Conservation (phyloP, 1,140 invertebrate species). For the Aphis gossypii region DNA sequence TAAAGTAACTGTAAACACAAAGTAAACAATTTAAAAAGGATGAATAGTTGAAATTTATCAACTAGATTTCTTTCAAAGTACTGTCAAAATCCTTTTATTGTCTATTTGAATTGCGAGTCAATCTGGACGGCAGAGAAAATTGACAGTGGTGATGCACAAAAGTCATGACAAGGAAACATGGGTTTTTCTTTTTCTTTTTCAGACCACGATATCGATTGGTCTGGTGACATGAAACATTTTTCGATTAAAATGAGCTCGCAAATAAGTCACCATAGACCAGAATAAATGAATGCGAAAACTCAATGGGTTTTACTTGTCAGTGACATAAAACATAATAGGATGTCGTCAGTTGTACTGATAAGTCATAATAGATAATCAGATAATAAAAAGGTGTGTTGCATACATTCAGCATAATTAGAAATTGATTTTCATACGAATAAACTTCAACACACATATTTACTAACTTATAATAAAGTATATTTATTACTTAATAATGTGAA, state of each 20-base stretch:
- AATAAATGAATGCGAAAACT: not conserved
- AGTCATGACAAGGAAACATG: constrained; percentile 6
- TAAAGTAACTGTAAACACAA: not conserved
- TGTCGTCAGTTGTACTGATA: not conserved
- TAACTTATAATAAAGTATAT: not conserved
- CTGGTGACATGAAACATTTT: constrained; percentile 5
- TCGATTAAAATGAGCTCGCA: not conserved
- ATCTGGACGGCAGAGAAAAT: not conserved
- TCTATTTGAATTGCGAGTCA: not conserved
- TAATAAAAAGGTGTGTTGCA: not conserved
- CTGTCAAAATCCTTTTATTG: not conserved
- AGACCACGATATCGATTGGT: not conserved
- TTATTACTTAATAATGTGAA: not conserved
- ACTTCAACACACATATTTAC: not conserved
- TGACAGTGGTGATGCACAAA: not conserved
- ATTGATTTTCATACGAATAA: not conserved
- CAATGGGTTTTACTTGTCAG: not conserved
- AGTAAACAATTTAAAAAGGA: not conserved
- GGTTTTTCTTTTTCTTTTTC: not conserved
- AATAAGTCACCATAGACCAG: not conserved
- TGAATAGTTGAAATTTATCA: not conserved
- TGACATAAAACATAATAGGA: not conserved
- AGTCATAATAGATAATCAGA: not conserved
- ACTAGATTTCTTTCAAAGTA: not conserved
- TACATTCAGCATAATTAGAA: not conserved